These are phyloP conservation scores for Quadroppia sp. DNA, from an alignment of 2,888 invertebrate species.

Conservation along the genomic window DNA sequence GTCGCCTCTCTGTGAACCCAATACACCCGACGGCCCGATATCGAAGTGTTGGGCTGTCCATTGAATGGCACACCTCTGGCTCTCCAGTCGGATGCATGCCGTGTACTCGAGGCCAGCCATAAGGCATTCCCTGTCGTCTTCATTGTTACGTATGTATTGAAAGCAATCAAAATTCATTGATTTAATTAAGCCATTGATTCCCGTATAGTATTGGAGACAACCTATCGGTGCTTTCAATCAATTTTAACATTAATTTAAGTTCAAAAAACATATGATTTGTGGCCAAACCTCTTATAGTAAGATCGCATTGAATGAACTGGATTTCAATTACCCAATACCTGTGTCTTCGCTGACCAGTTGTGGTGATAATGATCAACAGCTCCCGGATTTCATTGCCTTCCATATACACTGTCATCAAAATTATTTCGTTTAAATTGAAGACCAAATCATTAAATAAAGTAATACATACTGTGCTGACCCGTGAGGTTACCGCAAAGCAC, in stretches of 20 bases:
- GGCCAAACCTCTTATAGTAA: background rate
- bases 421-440: no score
- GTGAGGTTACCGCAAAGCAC: constrained; percentile 27
- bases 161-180: constrained; percentile 16
- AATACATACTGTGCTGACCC: constrained; percentile 36
- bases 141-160: background rate
- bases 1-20: background rate
- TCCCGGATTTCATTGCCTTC: background rate
- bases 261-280: no score
- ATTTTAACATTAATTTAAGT: no score
- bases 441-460: no score
- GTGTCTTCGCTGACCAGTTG: background rate
- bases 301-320: constrained; percentile 22
- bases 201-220: constrained; percentile 35
- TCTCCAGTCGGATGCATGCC: constrained; percentile 16
- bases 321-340: constrained; percentile 34
- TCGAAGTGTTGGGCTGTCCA: constrained; percentile 21
- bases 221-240: constrained; percentile 20
- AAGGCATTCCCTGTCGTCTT: constrained; percentile 4
- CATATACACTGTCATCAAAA: background rate
- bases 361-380: background rate
- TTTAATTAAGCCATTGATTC: background rate
- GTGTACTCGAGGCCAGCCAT: constrained; percentile 32
- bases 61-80: background rate
- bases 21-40: constrained; percentile 15